phyloP scores from a whole-genome alignment of 2,113 vertebrate species.

The Triplophysa dalaica region DNA sequence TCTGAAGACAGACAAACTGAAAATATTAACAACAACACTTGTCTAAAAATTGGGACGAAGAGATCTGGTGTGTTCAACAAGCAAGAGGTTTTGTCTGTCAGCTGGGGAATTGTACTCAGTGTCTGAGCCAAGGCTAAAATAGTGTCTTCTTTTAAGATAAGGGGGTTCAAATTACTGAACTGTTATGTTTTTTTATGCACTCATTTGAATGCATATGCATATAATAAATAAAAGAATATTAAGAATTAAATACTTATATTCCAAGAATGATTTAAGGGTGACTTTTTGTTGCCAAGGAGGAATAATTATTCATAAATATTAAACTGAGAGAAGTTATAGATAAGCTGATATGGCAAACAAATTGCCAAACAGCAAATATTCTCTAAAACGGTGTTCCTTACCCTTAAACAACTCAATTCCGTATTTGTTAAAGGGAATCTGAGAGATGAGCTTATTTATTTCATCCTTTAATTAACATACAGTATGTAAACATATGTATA shows the following conservation, averaged over 20 bases:
- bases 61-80: conserved; percentile 24
- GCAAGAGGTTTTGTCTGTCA: conserved; percentile 1
- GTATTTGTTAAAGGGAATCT: too few relatives aligned
- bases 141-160: background rate
- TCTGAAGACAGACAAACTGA: background rate
- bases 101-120: conserved; percentile 12
- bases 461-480: too few relatives aligned
- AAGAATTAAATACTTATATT: background rate
- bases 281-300: too few relatives aligned
- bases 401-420: too few relatives aligned
- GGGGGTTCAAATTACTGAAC: background rate
- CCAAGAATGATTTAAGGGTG: too few relatives aligned
- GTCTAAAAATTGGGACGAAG: background rate
- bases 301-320: too few relatives aligned
- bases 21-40: background rate
- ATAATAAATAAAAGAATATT: background rate
- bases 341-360: too few relatives aligned
- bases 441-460: too few relatives aligned
- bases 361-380: too few relatives aligned
- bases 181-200: conserved; percentile 3
- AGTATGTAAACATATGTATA: too few relatives aligned
- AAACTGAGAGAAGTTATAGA: too few relatives aligned
- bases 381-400: too few relatives aligned
- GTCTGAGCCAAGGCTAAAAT: conserved; percentile 6
- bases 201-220: background rate